Percentiles rank a stretch among this genome's conserved stretches.
Evolutionary conservation across 2,113 vertebrate species (phyloP).

Genomic region (Orthochromis malagaraziensis): DNA sequence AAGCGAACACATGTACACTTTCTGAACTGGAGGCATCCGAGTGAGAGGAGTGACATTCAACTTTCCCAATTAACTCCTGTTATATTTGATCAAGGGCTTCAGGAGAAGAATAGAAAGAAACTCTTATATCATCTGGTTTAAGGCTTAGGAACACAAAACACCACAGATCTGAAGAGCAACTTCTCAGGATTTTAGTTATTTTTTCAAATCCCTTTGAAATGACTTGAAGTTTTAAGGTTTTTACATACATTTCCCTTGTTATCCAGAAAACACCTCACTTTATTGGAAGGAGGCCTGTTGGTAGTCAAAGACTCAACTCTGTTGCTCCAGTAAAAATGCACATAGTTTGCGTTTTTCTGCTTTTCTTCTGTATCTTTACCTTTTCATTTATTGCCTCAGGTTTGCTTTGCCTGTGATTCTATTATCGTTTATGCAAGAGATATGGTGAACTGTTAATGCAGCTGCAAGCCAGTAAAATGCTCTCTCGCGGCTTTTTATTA

Average conservation of each 20-base stretch:
- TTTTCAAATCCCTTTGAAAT: not conserved
- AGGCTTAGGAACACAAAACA: not conserved
- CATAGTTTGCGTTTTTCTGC: not conserved
- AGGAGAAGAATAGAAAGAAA: not conserved
- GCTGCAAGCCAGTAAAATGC: constrained; percentile 36
- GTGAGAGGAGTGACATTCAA: not conserved
- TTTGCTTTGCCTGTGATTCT: not conserved
- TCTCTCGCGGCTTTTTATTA: not conserved
- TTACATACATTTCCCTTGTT: not conserved
- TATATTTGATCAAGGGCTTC: not conserved
- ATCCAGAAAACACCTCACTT: not conserved
- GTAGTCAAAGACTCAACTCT: not conserved
- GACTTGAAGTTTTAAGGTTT: not conserved
- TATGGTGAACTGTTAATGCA: not conserved
- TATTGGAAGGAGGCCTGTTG: not conserved
- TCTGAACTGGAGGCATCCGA: not conserved
- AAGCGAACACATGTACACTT: not conserved
- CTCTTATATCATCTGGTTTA: not conserved
- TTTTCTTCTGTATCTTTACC: not conserved
- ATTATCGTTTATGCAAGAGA: not conserved
- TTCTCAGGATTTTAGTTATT: not conserved
- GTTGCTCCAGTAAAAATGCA: not conserved
- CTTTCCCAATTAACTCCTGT: not conserved
- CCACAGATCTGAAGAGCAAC: not conserved
- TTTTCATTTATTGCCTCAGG: not conserved